Evolutionary conservation across 2,797 vertebrate species (phyloP), one percentile per base, ranked within the genome.

Genomic region (Anableps anableps): DNA sequence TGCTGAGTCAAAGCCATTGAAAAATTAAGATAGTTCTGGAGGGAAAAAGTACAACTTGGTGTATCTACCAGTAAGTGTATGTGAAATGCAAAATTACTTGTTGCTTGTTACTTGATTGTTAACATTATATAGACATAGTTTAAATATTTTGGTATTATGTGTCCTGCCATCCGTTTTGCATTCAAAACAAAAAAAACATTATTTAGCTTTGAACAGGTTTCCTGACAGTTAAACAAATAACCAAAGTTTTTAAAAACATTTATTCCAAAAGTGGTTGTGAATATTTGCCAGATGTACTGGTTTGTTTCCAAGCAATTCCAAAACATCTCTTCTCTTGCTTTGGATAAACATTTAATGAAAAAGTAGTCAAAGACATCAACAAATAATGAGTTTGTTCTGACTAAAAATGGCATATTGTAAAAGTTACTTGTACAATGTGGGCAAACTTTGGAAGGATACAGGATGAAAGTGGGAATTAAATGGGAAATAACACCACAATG

Each of bases 311-410:
- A 80, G 34, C 72, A 74, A 79, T 82, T 85, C 51, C 17, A 76
- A 79, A 81, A 76, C 83, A 91, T 88, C 86, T 90, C 88, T 81
- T 62, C 79, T 89, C 81, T 85, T 91, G 84, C 88, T 75, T 88
- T 91, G 84, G 85, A 88, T 83, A 51, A 47, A 78, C 53, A 76
- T 72, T 75, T 10, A 16, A 79, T 82, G 86, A 80, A 66, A 62
- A 81, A 87, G 88, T 50, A 81, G 85, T 85, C 84, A 91, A 85
- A 87, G 87, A 89, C 78, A 82, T 55, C 17, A 81, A 83, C 68
- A 77, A 83, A 86, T 79, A 51, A 77, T 34, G 85, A 50, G 58
- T 77, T 80, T 84, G 77, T 83, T 70, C 74, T 82, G 13, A 72
- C 82, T 86, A 16, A 70, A 71, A 71, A 8, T 64, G 58, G 17